These are phyloP conservation scores for Rhinoptilus africanus DNA, from an alignment of 2,113 vertebrate genomes.

Conservation along the genomic window DNA sequence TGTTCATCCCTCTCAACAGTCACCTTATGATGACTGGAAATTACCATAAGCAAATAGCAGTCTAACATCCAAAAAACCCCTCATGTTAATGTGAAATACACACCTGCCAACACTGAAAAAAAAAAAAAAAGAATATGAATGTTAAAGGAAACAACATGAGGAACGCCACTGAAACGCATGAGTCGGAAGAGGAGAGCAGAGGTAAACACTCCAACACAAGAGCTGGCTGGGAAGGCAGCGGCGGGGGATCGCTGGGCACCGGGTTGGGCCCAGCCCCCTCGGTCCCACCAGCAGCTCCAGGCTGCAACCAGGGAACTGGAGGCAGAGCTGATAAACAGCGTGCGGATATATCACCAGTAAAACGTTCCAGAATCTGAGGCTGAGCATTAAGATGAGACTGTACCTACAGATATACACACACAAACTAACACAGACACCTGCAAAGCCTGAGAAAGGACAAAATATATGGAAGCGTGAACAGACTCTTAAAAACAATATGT, in stretches of 20 bases:
- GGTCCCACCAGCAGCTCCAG: background rate
- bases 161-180: background rate
- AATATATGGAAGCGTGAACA: background rate
- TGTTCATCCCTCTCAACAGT: slow-evolving; percentile 56
- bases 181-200: background rate
- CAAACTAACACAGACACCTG: background rate
- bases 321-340: background rate
- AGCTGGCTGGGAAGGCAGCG: background rate
- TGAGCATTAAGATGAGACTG: background rate
- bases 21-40: slow-evolving; percentile 63
- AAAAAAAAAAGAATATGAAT: background rate
- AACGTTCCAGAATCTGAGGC: background rate
- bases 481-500: background rate
- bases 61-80: slow-evolving; percentile 48
- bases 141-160: background rate
- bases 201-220: background rate
- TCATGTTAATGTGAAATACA: slow-evolving; percentile 45
- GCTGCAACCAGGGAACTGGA: fast-evolving
- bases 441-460: background rate
- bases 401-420: fast-evolving
- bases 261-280: background rate
- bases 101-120: slow-evolving; percentile 56
- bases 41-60: slow-evolving; percentile 66
- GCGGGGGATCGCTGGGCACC: background rate
- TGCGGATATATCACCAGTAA: background rate